Conservation (phyloP, 2,797 vertebrate species). For the Anisognathus igniventris region DNA sequence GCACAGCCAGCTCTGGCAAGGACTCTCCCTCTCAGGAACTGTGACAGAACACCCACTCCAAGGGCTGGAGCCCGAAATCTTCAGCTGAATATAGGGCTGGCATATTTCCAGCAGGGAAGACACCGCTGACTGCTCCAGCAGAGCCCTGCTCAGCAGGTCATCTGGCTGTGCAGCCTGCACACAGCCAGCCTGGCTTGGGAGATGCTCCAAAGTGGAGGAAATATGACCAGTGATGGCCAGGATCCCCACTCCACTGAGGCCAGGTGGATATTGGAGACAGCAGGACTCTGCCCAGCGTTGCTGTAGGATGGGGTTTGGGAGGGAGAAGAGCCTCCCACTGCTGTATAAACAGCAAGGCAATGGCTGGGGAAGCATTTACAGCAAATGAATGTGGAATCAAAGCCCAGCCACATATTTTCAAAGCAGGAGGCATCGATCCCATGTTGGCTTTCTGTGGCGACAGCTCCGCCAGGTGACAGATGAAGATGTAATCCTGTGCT, state of each 20-base stretch:
- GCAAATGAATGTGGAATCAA: constrained; percentile 42
- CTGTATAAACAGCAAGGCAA: background rate
- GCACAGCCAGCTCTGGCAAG: background rate
- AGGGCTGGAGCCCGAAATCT: background rate
- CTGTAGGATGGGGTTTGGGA: background rate
- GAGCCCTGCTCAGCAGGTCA: background rate
- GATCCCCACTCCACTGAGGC: background rate
- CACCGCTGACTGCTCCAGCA: background rate
- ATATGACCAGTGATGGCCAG: background rate
- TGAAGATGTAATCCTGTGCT: background rate
- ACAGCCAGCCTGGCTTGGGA: background rate
- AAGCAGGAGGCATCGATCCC: constrained; percentile 17
- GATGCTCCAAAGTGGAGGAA: background rate
- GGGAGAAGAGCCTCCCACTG: background rate
- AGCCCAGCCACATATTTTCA: constrained; percentile 8
- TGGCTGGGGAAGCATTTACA: constrained; percentile 11
- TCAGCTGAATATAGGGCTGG: background rate
- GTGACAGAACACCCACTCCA: background rate
- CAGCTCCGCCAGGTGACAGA: background rate
- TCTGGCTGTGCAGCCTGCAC: background rate
- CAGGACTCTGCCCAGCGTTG: background rate
- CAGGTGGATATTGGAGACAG: background rate
- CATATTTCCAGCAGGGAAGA: background rate
- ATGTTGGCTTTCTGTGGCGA: background rate
- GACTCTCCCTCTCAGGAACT: background rate